Evolutionary conservation across 2,797 vertebrate species (phyloP), one percentile per base, ranked within the genome.

Genomic region (Crocidura indochinensis): DNA sequence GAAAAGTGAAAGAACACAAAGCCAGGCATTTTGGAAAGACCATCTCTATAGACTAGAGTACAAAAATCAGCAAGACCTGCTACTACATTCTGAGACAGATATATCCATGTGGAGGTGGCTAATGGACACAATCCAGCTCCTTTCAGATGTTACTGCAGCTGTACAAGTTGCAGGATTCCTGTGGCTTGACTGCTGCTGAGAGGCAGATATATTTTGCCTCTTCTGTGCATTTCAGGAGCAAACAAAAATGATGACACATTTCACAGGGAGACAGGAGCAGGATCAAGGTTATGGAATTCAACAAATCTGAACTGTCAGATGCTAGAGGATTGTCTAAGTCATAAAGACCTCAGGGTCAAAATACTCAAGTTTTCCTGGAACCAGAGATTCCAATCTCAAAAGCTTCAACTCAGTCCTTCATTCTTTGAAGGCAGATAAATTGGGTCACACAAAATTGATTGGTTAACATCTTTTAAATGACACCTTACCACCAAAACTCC

Each of bases 341-440:
- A 84, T 19, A 89, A 24, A 94, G 92, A 94, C 91, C 94, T 82
- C n/a, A 0, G 69, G 96, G 93, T 96, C 94, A 96, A 91, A 93
- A 95, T 92, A 92, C 92, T 95, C 67, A 93, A 71, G 87, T 90
- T 93, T 91, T 92, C 78, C 27, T 60, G 81, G 80, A 93, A 87
- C 77, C 84, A 94, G 81, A 96, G 94, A 96, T 95, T 94, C 90
- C 81, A 95, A 93, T 96, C 94, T 94, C 93, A 94, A 94, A 95
- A 92, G 84, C 81, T 87, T 94, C 94, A 90, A 81, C 80, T 93
- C 80, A 94, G 94, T 90, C 95, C 88, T 95, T 96, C 93, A 95
- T 92, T 91, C 84, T 93, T 84, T 94, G 91, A 95, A 96, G 91
- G 84, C 92, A 91, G 91, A 96, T 94, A 96, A 94, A 95, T 96